A percentile compares a stretch with the other conserved stretches of the same genome.
Evolutionary conservation across 1,140 invertebrate genomes (phyloP).

Genomic region (Carposina sasakii): DNA sequence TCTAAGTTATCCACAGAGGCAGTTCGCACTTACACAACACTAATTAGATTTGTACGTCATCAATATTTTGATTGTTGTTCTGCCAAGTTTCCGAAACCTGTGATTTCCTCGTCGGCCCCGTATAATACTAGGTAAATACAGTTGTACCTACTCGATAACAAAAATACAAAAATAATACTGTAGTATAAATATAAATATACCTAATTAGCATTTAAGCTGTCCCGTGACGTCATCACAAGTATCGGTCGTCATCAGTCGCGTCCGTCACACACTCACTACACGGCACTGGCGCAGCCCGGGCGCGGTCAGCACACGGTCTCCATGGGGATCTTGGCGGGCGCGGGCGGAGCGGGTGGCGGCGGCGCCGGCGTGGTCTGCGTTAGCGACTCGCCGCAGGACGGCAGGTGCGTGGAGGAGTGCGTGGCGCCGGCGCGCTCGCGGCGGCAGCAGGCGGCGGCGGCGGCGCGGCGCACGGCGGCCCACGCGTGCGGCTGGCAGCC

Average conservation of each 20-base stretch:
- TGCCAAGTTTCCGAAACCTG: no score
- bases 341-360: conserved; percentile 79
- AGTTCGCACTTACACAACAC: no score
- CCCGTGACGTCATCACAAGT: no score
- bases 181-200: conserved; percentile 39
- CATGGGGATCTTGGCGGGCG: conserved; percentile 76
- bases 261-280: no score
- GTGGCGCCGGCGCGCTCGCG: conserved; percentile 54
- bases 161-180: conserved; percentile 56
- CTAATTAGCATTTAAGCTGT: conserved; percentile 19
- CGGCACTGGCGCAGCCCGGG: neutral
- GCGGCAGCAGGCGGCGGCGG: conserved; percentile 74
- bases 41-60: no score
- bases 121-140: no score
- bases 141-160: no score
- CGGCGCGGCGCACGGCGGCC: conserved; percentile 46
- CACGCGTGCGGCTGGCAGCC: conserved; percentile 87
- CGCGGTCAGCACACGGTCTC: conserved; percentile 71
- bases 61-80: no score
- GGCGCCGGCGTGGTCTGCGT: conserved; percentile 83
- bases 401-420: conserved; percentile 81
- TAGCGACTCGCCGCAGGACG: conserved; percentile 82
- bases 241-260: neutral
- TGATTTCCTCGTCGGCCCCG: no score
- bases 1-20: no score